phyloP scores from a whole-genome alignment of 1,140 invertebrate species.

The Monochamus saltuarius region DNA sequence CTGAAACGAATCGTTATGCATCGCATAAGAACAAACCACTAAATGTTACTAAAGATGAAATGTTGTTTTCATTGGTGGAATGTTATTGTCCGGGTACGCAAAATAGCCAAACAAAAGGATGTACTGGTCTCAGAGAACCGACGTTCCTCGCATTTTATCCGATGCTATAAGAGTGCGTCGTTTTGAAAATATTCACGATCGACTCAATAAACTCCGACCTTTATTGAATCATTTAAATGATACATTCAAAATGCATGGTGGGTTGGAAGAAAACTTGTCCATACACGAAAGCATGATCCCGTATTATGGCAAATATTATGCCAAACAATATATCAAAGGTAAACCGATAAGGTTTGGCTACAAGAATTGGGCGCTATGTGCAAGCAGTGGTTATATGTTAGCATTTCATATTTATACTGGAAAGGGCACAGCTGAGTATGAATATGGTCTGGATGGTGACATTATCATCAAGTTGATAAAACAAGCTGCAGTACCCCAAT shows the following conservation, averaged over 20 bases:
- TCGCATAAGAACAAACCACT: conserved; percentile 19
- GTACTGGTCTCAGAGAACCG: conserved; percentile 27
- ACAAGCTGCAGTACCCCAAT: conserved; percentile 25
- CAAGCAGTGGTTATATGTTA: conserved; percentile 27
- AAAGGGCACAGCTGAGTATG: conserved; percentile 14
- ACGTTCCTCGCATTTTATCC: conserved; percentile 31
- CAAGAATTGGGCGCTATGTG: conserved; percentile 34
- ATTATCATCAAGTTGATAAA: too few species aligned
- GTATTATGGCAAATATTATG: conserved; percentile 27
- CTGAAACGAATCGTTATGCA: conserved; percentile 9
- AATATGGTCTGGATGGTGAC: conserved; percentile 32
- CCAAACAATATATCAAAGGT: conserved; percentile 15
- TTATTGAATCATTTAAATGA: conserved; percentile 26
- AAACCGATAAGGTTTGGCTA: conserved; percentile 37
- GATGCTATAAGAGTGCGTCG: conserved; percentile 30
- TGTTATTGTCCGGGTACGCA: conserved; percentile 32
- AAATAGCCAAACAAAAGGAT: conserved; percentile 32
- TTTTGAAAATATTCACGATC: too few species aligned
- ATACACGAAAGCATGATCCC: conserved; percentile 32
- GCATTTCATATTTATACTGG: conserved; percentile 31
- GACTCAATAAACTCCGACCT: conserved; percentile 23
- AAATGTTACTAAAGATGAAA: conserved; percentile 23
- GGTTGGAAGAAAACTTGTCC: conserved; percentile 30
- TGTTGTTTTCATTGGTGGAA: conserved; percentile 27
- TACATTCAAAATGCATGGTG: conserved; percentile 31